phyloP scores from a whole-genome alignment of 2,888 invertebrate genomes.

The Chrysotoxum bicinctum region DNA sequence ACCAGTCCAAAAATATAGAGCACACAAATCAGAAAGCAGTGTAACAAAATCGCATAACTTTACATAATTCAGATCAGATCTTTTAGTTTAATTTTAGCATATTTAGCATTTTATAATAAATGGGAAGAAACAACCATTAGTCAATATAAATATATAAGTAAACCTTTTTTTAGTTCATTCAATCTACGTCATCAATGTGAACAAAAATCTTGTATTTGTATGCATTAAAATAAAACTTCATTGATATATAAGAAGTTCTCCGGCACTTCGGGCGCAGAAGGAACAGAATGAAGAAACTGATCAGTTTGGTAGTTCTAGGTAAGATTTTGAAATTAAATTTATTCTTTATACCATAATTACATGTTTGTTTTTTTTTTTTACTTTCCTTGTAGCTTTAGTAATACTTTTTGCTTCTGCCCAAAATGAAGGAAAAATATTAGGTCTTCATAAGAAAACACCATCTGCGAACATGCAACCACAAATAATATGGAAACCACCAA shows the following conservation, averaged over 20 bases:
- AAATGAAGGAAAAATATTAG: background rate
- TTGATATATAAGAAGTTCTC: conserved; percentile 2
- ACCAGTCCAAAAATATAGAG: background rate
- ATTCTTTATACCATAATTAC: background rate
- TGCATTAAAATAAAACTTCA: background rate
- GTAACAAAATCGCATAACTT: background rate
- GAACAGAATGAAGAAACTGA: background rate
- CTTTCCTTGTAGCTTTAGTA: background rate
- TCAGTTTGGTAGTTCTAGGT: background rate
- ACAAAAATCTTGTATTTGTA: background rate
- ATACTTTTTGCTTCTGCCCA: background rate
- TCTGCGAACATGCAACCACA: background rate
- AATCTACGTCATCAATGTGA: no score
- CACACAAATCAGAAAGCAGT: background rate
- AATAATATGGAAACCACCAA: background rate
- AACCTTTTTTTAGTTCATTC: no score
- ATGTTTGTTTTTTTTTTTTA: background rate
- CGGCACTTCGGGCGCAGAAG: background rate
- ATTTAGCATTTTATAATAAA: background rate
- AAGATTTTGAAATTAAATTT: background rate
- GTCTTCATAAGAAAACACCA: background rate
- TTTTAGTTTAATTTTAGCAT: background rate
- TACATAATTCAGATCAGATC: background rate
- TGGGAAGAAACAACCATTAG: background rate
- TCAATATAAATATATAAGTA: no score